phyloP scores from a whole-genome alignment of 2,113 vertebrate genomes.

The Pterocles gutturalis region DNA sequence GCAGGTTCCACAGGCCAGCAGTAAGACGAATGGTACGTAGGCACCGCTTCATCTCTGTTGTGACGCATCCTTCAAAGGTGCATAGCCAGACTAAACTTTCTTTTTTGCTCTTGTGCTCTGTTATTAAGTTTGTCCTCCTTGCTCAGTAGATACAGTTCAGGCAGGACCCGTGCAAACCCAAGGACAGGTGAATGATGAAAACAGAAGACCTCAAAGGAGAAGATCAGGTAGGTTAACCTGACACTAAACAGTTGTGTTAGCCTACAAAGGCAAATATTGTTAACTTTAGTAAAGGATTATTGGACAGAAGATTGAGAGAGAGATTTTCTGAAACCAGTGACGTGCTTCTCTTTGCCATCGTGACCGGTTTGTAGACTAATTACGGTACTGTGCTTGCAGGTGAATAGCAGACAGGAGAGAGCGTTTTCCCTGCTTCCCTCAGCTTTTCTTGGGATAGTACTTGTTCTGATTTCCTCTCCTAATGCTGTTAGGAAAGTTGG shows the following conservation, averaged over 20 bases:
- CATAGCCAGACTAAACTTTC: neutral
- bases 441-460: neutral
- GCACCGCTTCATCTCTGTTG: fast-evolving
- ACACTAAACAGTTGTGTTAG: neutral
- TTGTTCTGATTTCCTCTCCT: neutral
- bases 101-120: neutral
- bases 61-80: neutral
- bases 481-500: neutral
- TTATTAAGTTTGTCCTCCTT: neutral
- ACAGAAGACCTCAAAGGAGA: slow-evolving; percentile 85
- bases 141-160: slow-evolving; percentile 69
- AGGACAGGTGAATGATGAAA: slow-evolving; percentile 86
- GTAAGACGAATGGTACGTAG: slow-evolving; percentile 63
- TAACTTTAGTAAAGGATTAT: neutral
- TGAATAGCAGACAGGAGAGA: neutral
- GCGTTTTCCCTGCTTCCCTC: neutral
- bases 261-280: neutral
- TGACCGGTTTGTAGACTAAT: neutral
- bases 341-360: neutral
- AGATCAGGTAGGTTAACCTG: slow-evolving; percentile 84
- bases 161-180: slow-evolving; percentile 72
- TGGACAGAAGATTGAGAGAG: neutral
- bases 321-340: neutral
- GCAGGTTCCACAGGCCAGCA: slow-evolving; percentile 52
- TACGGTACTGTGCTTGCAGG: neutral